These are phyloP conservation scores for Drosophila prolongata DNA, from an alignment of 2,888 invertebrate species.

Conservation along the genomic window DNA sequence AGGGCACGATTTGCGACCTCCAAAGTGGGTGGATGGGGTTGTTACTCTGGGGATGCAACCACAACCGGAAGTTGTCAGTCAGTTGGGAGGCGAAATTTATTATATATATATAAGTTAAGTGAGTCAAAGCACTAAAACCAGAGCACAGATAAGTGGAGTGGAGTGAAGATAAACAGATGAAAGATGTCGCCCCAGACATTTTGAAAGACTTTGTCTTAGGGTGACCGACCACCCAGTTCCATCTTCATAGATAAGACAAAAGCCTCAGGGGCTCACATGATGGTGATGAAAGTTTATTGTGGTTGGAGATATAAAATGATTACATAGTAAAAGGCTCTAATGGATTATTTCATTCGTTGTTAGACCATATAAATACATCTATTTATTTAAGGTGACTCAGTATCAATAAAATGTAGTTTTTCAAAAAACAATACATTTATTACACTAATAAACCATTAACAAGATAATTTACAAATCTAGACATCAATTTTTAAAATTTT, in stretches of 20 bases:
- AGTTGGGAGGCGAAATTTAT: slow-evolving; percentile 18
- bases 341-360: not conserved
- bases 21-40: slow-evolving; percentile 14
- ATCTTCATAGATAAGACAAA: slow-evolving; percentile 26
- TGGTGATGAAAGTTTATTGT: slow-evolving; percentile 28
- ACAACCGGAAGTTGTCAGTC: slow-evolving; percentile 36
- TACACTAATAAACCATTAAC: not conserved
- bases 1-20: slow-evolving; percentile 25
- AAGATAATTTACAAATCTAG: not conserved
- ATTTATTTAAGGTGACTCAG: not conserved
- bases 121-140: slow-evolving; percentile 22
- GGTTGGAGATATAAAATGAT: slow-evolving; percentile 10
- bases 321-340: slow-evolving; percentile 16
- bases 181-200: slow-evolving; percentile 33
- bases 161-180: slow-evolving; percentile 17
- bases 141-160: slow-evolving; percentile 15
- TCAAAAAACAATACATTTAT: too few species aligned
- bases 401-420: too few species aligned
- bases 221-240: slow-evolving; percentile 3
- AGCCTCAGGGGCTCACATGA: slow-evolving; percentile 7
- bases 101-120: slow-evolving; percentile 4
- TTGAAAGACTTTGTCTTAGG: slow-evolving; percentile 28
- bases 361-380: not conserved
- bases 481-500: not conserved
- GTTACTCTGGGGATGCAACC: slow-evolving; percentile 20